Percentiles rank a stretch among this genome's conserved stretches.
These are phyloP conservation scores for Chironomus tepperi DNA, from an alignment of 1,140 invertebrate genomes.

Conservation along the genomic window DNA sequence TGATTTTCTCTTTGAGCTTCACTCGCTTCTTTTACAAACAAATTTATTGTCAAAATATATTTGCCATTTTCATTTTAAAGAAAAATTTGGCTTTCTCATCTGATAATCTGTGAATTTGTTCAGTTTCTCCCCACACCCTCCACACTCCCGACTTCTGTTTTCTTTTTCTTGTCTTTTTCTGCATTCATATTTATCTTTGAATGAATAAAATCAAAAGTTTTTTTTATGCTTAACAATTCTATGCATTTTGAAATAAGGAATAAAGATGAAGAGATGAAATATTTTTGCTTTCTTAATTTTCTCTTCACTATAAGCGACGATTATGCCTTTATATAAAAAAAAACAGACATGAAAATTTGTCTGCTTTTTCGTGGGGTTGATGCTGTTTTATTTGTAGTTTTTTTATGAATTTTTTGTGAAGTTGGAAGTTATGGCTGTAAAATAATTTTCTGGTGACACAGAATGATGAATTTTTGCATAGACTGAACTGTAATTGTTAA, in stretches of 20 bases:
- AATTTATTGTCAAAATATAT: slow-evolving; percentile 15
- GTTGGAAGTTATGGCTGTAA: too few species aligned
- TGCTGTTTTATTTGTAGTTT: too few species aligned
- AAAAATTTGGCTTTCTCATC: slow-evolving; percentile 14
- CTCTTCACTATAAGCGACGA: too few species aligned
- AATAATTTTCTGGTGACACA: too few species aligned
- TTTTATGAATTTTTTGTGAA: too few species aligned
- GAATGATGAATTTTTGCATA: too few species aligned
- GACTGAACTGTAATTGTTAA: too few species aligned
- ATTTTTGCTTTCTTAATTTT: neutral
- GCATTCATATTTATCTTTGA: neutral
- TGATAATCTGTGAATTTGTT: slow-evolving; percentile 13
- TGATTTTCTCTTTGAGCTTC: neutral
- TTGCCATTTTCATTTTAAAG: neutral
- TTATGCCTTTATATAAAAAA: too few species aligned
- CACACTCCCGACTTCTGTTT: neutral
- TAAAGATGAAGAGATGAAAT: too few species aligned
- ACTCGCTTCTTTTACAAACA: neutral
- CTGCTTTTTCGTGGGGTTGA: too few species aligned
- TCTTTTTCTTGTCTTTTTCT: neutral
- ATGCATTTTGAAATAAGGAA: neutral
- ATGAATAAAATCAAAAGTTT: neutral
- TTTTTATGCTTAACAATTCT: slow-evolving; percentile 2
- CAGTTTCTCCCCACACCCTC: too few species aligned
- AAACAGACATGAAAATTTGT: too few species aligned